These are phyloP conservation scores for Macrobrachium nipponense DNA, from an alignment of 1,140 invertebrate genomes.

Conservation along the genomic window DNA sequence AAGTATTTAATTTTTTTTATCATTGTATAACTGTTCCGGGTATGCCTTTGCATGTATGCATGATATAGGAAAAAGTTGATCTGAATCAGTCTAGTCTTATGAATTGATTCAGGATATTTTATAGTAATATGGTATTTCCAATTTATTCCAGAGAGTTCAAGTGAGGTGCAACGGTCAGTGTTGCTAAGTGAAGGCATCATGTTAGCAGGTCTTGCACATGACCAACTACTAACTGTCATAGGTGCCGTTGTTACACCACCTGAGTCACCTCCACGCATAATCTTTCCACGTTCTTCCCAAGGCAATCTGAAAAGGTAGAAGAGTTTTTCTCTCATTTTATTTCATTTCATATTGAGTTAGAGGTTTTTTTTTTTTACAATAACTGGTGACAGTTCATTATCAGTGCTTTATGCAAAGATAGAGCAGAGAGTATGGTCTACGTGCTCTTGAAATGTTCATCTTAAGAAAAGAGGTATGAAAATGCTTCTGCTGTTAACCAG, in stretches of 20 bases:
- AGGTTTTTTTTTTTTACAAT: not conserved
- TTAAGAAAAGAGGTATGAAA: too few relatives aligned
- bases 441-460: too few relatives aligned
- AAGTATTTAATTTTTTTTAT: too few relatives aligned
- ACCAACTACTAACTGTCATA: slow-evolving; percentile 43
- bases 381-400: not conserved
- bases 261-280: slow-evolving; percentile 43
- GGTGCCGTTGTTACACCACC: slow-evolving; percentile 51
- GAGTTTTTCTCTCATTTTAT: not conserved
- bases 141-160: slow-evolving; percentile 20
- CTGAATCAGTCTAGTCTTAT: too few relatives aligned
- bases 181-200: slow-evolving; percentile 42
- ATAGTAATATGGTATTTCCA: not conserved
- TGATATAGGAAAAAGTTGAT: too few relatives aligned
- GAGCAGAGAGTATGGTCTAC: too few relatives aligned
- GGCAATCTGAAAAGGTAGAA: slow-evolving; percentile 59
- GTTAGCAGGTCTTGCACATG: slow-evolving; percentile 56
- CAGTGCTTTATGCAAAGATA: not conserved
- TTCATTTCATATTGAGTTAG: not conserved
- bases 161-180: slow-evolving; percentile 34
- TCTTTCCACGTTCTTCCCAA: slow-evolving; percentile 45
- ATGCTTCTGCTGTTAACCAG: too few relatives aligned
- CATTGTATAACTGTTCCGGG: too few relatives aligned
- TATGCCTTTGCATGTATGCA: too few relatives aligned
- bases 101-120: too few relatives aligned